Evolutionary conservation across 1,140 invertebrate species (phyloP).

Genomic region (Drosophila auraria): DNA sequence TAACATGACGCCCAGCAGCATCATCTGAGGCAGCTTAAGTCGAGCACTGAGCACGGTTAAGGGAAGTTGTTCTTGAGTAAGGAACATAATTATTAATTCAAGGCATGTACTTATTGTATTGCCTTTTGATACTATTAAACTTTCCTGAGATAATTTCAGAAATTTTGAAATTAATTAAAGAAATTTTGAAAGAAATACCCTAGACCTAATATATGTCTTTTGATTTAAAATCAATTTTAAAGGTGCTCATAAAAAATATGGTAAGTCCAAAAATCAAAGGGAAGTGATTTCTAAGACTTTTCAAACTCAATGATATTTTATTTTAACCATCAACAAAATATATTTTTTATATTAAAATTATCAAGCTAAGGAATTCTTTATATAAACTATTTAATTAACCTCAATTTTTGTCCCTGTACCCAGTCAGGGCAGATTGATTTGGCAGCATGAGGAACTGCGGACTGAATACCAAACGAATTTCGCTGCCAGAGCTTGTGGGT

Average conservation of each 20-base stretch:
- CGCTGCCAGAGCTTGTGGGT: conserved; percentile 44
- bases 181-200: neutral
- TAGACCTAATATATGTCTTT: neutral
- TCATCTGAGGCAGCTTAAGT: conserved; percentile 16
- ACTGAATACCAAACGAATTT: conserved; percentile 45
- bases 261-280: too few relatives aligned
- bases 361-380: too few relatives aligned
- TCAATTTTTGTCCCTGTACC: neutral
- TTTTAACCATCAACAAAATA: neutral
- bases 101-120: neutral
- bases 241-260: too few relatives aligned
- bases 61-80: too few relatives aligned
- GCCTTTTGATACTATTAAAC: neutral
- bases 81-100: neutral
- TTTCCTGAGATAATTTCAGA: neutral
- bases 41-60: conserved; percentile 1
- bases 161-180: neutral
- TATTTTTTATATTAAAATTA: too few relatives aligned
- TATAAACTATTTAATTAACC: neutral
- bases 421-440: conserved; percentile 35
- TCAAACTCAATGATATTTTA: too few relatives aligned
- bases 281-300: neutral
- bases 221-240: neutral
- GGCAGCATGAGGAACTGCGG: conserved; percentile 10
- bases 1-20: conserved; percentile 51